phyloP scores from a whole-genome alignment of 2,797 vertebrate species.

The Sebastolobus alascanus region DNA sequence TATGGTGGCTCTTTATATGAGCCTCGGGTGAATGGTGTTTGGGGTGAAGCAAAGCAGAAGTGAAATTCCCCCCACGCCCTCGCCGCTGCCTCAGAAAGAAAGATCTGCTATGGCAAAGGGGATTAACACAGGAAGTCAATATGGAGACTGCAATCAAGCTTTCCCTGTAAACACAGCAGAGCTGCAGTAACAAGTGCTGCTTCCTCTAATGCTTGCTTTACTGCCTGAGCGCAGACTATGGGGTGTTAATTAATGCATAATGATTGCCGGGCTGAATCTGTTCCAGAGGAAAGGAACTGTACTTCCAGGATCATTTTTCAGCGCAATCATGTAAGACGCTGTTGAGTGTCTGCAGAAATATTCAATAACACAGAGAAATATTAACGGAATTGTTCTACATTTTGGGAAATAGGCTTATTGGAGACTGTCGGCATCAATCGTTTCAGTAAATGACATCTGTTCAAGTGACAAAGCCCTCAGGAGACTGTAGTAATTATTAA shows the following conservation, averaged over 20 bases:
- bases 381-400: not conserved
- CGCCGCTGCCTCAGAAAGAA: conserved; percentile 55
- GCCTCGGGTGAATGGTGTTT: conserved; percentile 72
- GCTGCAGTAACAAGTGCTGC: conserved; percentile 70
- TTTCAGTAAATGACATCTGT: too few species aligned
- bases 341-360: conserved; percentile 17
- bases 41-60: conserved; percentile 70
- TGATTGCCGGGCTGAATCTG: conserved; percentile 56
- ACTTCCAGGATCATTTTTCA: conserved; percentile 31
- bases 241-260: conserved; percentile 66
- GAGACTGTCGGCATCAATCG: not conserved
- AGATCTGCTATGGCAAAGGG: conserved; percentile 62
- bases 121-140: conserved; percentile 82
- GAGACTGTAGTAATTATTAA: not conserved
- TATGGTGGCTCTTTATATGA: conserved; percentile 73
- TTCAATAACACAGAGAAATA: not conserved
- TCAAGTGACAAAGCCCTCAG: not conserved
- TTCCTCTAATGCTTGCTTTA: conserved; percentile 49
- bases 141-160: conserved; percentile 76
- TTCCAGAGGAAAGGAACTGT: conserved; percentile 30
- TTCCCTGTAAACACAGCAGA: conserved; percentile 74
- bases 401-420: not conserved
- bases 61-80: conserved; percentile 59
- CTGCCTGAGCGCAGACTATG: conserved; percentile 41
- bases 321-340: conserved; percentile 5